Evolutionary conservation across 2,888 invertebrate species (phyloP).

Genomic region (Xiphydria camelus): DNA sequence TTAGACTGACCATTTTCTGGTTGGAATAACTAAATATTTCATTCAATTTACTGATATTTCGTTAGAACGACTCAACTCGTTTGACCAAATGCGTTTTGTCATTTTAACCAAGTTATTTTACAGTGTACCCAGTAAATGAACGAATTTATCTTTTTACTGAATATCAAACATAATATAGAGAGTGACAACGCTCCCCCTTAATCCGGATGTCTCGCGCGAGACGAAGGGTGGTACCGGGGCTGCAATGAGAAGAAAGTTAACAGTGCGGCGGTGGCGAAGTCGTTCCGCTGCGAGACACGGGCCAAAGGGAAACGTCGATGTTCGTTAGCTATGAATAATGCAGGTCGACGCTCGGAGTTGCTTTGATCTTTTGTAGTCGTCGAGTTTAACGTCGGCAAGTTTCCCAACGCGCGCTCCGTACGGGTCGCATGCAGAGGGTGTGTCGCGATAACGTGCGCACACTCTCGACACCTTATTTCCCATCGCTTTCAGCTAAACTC

Average conservation of each 20-base stretch:
- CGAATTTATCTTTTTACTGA: too few relatives aligned
- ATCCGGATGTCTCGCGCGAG: too few relatives aligned
- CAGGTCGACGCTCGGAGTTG: slow-evolving; percentile 16
- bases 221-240: too few relatives aligned
- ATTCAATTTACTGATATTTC: too few relatives aligned
- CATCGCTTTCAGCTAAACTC: slow-evolving; percentile 23
- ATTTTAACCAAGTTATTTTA: too few relatives aligned
- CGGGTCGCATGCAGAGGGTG: slow-evolving; percentile 2
- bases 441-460: slow-evolving; percentile 7
- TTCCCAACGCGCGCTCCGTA: slow-evolving; percentile 11
- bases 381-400: slow-evolving; percentile 36
- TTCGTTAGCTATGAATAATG: slow-evolving; percentile 43
- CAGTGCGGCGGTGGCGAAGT: slow-evolving; percentile 20
- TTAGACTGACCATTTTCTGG: too few relatives aligned
- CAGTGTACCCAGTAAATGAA: too few relatives aligned
- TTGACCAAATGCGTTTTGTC: too few relatives aligned
- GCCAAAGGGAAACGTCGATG: slow-evolving; percentile 20
- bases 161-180: too few relatives aligned
- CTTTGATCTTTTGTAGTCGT: slow-evolving; percentile 42
- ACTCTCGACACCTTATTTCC: slow-evolving; percentile 3
- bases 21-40: too few relatives aligned
- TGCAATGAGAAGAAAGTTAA: slow-evolving; percentile 32
- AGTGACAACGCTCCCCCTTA: too few relatives aligned
- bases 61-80: too few relatives aligned
- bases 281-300: slow-evolving; percentile 8